phyloP scores from a whole-genome alignment of 2,113 vertebrate genomes.

The Seriola aureovittata region DNA sequence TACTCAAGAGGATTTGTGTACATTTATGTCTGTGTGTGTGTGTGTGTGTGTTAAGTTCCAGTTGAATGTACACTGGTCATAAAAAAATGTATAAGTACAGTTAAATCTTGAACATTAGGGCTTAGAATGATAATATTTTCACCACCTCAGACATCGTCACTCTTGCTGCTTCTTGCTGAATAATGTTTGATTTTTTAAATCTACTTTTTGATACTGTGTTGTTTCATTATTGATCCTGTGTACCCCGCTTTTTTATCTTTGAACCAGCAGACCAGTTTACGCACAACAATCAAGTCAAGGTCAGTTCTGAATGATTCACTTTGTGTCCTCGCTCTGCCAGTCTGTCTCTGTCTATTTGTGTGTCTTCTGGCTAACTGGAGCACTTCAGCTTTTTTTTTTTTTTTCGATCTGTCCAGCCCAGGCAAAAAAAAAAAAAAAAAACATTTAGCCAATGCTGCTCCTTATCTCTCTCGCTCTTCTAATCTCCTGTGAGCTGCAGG shows the following conservation, averaged over 20 bases:
- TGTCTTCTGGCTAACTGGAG: constrained; percentile 74
- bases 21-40: constrained; percentile 5
- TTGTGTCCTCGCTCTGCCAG: constrained; percentile 64
- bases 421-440: constrained; percentile 60
- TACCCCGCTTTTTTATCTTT: constrained; percentile 55
- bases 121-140: constrained; percentile 2
- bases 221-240: constrained; percentile 72
- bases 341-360: constrained; percentile 73
- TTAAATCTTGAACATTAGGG: neutral
- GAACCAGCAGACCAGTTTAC: constrained; percentile 69
- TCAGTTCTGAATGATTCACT: constrained; percentile 77
- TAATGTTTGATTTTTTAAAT: constrained; percentile 45
- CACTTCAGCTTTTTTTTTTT: constrained; percentile 63
- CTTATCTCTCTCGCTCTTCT: constrained; percentile 84
- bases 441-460: constrained; percentile 78
- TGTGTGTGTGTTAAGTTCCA: neutral
- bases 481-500: constrained; percentile 82
- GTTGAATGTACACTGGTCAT: neutral
- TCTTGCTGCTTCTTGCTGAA: neutral
- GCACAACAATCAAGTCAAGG: constrained; percentile 79
- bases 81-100: constrained; percentile 14
- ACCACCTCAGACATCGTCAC: neutral
- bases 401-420: constrained; percentile 69
- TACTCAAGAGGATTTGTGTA: constrained; percentile 45
- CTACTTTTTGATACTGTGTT: constrained; percentile 53